Evolutionary conservation across 2,888 invertebrate genomes (phyloP).

Genomic region (Tromatobia lineatoria): DNA sequence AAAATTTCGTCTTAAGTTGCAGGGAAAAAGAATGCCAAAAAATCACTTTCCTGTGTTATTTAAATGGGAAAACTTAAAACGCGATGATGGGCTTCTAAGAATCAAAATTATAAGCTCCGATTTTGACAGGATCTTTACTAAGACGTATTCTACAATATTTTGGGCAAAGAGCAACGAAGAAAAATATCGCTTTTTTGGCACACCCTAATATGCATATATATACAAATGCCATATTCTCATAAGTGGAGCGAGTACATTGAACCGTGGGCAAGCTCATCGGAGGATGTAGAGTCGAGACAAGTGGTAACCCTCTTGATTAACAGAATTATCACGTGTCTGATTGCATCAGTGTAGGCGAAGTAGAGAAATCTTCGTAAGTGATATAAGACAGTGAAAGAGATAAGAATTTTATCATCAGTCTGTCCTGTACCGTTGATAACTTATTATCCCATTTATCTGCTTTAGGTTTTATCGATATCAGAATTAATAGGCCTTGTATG

Average conservation of each 20-base stretch:
- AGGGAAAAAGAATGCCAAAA: no score
- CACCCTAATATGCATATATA: not conserved
- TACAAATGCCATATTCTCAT: constrained; percentile 1
- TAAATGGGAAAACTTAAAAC: no score
- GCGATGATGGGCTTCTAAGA: no score
- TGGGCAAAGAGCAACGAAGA: no score
- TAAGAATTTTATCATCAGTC: not conserved
- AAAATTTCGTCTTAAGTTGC: no score
- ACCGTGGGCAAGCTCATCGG: constrained; percentile 45
- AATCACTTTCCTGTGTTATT: no score
- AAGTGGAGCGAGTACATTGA: constrained; percentile 55
- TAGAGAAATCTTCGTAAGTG: not conserved
- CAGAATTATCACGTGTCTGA: constrained; percentile 62
- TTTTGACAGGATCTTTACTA: no score
- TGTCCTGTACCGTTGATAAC: not conserved
- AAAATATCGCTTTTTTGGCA: no score
- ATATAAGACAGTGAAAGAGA: not conserved
- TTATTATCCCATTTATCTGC: not conserved
- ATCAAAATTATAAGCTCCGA: no score
- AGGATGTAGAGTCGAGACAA: constrained; percentile 39
- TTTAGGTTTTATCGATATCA: not conserved
- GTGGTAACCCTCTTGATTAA: constrained; percentile 64
- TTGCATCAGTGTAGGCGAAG: constrained; percentile 35
- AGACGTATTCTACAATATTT: no score
- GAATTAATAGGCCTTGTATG: not conserved